A percentile compares a stretch with the other conserved stretches of the same genome.
Evolutionary conservation across 2,797 vertebrate species (phyloP).

Genomic region (Hoplostethus mediterraneus): DNA sequence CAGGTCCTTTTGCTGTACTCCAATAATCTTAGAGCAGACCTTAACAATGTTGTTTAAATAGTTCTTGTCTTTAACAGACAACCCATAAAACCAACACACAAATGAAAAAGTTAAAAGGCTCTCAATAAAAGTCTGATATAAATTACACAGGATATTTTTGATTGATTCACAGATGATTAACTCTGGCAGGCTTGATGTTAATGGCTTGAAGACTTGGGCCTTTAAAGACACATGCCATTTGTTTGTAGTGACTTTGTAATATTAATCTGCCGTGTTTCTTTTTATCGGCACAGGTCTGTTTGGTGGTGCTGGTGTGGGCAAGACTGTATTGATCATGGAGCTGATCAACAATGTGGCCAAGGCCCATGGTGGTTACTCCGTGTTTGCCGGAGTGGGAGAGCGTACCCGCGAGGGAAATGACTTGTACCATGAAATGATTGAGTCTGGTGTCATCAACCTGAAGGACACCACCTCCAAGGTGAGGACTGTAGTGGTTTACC

Average conservation of each 20-base stretch:
- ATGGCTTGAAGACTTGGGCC: not conserved
- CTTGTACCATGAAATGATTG: slow-evolving; percentile 99
- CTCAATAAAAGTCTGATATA: too few relatives aligned
- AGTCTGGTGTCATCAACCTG: slow-evolving; percentile 98
- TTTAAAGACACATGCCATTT: not conserved
- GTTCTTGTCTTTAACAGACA: too few relatives aligned
- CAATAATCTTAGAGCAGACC: too few relatives aligned
- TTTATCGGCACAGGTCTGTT: slow-evolving; percentile 88
- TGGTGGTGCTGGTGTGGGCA: slow-evolving; percentile 96
- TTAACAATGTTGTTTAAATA: too few relatives aligned
- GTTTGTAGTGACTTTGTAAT: not conserved
- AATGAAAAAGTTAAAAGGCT: too few relatives aligned
- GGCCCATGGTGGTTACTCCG: slow-evolving; percentile 97
- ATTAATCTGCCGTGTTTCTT: not conserved
- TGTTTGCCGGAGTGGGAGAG: slow-evolving; percentile 97
- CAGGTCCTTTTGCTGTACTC: too few relatives aligned
- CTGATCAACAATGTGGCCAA: slow-evolving; percentile 99
- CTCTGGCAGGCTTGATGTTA: not conserved
- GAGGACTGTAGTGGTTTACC: not conserved
- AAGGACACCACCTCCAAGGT: slow-evolving; percentile 98
- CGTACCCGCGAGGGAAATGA: slow-evolving; percentile 97
- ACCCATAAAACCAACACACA: too few relatives aligned
- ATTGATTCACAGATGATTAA: too few relatives aligned
- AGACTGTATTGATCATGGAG: slow-evolving; percentile 99
- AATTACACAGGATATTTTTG: too few relatives aligned